These are phyloP conservation scores for Terrapene triunguis DNA, from an alignment of 2,113 vertebrate species.

Conservation along the genomic window DNA sequence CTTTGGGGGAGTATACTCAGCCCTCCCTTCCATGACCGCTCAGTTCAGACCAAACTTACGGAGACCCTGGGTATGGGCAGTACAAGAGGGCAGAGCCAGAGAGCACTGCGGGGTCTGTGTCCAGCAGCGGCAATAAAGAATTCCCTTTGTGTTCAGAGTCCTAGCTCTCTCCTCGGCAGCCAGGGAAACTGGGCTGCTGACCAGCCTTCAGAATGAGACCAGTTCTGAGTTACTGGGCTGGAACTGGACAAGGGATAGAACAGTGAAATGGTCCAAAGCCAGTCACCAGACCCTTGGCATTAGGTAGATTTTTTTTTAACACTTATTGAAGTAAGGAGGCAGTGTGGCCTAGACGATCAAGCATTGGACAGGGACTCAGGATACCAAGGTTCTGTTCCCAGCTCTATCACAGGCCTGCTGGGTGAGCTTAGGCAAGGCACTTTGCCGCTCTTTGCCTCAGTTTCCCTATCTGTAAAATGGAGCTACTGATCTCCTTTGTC, in stretches of 20 bases:
- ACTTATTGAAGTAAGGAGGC: background rate
- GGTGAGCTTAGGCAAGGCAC: fast-evolving
- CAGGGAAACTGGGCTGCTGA: constrained; percentile 24
- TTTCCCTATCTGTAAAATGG: background rate
- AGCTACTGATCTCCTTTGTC: fast-evolving
- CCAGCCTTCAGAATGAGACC: background rate
- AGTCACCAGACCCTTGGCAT: fast-evolving
- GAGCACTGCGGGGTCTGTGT: constrained; percentile 6
- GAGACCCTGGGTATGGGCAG: background rate
- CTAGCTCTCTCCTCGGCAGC: constrained; percentile 7
- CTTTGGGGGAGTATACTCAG: background rate
- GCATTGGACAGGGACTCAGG: background rate
- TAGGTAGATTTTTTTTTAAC: background rate
- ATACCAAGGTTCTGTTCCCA: background rate
- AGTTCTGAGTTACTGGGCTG: constrained; percentile 34
- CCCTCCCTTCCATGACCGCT: constrained; percentile 36
- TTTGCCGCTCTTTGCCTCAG: background rate
- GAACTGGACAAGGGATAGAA: constrained; percentile 29
- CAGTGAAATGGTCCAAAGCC: background rate
- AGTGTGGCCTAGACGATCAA: background rate
- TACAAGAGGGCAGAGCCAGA: constrained; percentile 40
- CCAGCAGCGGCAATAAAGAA: constrained; percentile 6
- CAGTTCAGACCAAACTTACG: background rate
- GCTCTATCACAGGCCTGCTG: fast-evolving
- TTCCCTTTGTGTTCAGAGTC: constrained; percentile 26